Evolutionary conservation across 2,888 invertebrate genomes (phyloP).

Genomic region (Nycteola revayana): DNA sequence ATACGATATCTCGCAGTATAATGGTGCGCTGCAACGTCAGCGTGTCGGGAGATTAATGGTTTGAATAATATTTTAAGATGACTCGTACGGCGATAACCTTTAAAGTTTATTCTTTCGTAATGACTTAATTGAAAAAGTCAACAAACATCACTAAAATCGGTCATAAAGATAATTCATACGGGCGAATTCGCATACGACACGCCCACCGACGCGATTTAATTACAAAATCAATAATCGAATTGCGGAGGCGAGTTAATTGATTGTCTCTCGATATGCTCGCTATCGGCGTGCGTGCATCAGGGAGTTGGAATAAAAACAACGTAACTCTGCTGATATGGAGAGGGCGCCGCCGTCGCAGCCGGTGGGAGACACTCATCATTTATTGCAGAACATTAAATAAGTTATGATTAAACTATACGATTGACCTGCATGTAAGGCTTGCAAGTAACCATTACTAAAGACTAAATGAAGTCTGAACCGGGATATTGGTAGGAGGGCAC

Average conservation of each 20-base stretch:
- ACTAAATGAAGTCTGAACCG: no score
- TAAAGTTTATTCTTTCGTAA: conserved; percentile 33
- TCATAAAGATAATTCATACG: conserved; percentile 47
- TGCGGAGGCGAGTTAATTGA: conserved; percentile 63
- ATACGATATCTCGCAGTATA: conserved; percentile 39
- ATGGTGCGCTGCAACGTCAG: conserved; percentile 20
- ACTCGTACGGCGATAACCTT: conserved; percentile 26
- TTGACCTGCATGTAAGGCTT: no score
- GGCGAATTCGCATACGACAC: conserved; percentile 40
- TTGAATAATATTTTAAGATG: conserved; percentile 23
- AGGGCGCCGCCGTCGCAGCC: conserved; percentile 8
- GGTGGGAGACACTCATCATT: conserved; percentile 3
- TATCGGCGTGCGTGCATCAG: conserved; percentile 65
- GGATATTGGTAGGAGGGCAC: no score
- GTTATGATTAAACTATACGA: no score
- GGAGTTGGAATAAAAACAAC: conserved; percentile 25
- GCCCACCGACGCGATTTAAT: conserved; percentile 72
- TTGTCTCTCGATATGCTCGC: conserved; percentile 61
- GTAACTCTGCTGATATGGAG: conserved; percentile 16
- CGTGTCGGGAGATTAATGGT: conserved; percentile 30
- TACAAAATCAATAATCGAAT: conserved; percentile 79
- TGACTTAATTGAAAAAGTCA: conserved; percentile 58
- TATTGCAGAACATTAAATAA: no score
- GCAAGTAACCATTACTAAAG: no score
- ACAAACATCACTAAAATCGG: conserved; percentile 48